phyloP scores from a whole-genome alignment of 2,113 vertebrate genomes.

The Chrysemys picta region DNA sequence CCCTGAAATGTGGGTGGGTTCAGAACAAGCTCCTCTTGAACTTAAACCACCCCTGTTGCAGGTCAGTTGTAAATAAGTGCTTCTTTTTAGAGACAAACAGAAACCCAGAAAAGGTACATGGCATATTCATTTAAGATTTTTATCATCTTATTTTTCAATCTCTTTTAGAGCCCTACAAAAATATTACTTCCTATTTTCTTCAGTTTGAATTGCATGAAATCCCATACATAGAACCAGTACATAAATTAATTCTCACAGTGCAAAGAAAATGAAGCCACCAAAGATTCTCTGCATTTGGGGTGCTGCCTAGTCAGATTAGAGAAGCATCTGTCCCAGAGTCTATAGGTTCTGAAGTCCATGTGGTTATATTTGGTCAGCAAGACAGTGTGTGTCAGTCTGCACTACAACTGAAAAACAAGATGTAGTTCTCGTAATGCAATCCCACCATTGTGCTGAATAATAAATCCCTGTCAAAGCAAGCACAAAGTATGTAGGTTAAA shows the following conservation, averaged over 20 bases:
- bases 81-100: neutral
- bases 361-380: neutral
- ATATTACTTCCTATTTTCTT: neutral
- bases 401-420: neutral
- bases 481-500: slow-evolving; percentile 24
- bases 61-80: neutral
- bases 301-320: neutral
- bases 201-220: neutral
- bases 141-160: neutral
- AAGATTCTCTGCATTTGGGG: neutral
- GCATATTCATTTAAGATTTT: neutral
- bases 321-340: neutral
- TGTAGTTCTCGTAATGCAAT: slow-evolving; percentile 9
- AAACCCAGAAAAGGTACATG: neutral
- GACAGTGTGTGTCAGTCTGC: neutral
- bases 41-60: neutral
- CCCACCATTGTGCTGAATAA: neutral
- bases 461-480: neutral
- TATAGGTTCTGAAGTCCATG: rapidly evolving
- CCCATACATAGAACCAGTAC: neutral
- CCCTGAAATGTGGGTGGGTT: neutral
- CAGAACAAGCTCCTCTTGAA: neutral
- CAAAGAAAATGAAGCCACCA: neutral
- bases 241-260: neutral
- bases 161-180: rapidly evolving